Evolutionary conservation across 1,140 invertebrate species (phyloP), one percentile per base, ranked within the genome.

Genomic region (Listronotus bonariensis): DNA sequence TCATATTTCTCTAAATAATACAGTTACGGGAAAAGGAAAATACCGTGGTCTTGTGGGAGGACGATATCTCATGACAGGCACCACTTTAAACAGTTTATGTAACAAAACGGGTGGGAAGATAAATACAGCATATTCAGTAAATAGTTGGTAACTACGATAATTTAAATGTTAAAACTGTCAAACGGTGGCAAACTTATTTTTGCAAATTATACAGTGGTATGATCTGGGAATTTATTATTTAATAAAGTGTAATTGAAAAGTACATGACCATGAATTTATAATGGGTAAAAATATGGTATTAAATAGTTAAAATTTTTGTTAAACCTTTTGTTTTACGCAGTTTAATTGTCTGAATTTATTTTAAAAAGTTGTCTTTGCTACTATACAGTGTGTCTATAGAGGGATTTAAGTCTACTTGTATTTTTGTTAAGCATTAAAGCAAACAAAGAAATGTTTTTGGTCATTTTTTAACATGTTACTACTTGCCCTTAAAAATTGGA

Each of bases 171-270:
- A 42, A 3, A 18, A 36, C 38, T 55, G 53, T 42, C 53, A 55
- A 55, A 55, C 53, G 40, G 53, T 42, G 53, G 53, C 53, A 15
- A 55, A 55, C 53, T 55, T 18, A 55, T 36, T 55, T 55, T 55
- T 42, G 53, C 38, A 55, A 55, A 55, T 55, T 55, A 55, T 42
- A 55, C 36, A 42, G 42, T 36, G 18, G 53, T 36, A 42, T 42
- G 32, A 53, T 55, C 53, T 18, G n/a, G 14, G 11, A 41, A 55
- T 55, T 18, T 42, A 55, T 42, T 55, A 55, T 55, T 55, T 42
- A 55, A 20, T 6, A 42, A 18, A 42, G 40, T 42, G 36, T 42
- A 14, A 17, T 18, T n/a, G 17, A n/a, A 42, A 55, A 20, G 36
- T 10, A 17, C 20, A 55, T 42, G 53, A 31, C 40, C 40, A 42